Evolutionary conservation across 2,113 vertebrate genomes (phyloP), one percentile per base, ranked within the genome.

Genomic region (Tetrax tetrax): DNA sequence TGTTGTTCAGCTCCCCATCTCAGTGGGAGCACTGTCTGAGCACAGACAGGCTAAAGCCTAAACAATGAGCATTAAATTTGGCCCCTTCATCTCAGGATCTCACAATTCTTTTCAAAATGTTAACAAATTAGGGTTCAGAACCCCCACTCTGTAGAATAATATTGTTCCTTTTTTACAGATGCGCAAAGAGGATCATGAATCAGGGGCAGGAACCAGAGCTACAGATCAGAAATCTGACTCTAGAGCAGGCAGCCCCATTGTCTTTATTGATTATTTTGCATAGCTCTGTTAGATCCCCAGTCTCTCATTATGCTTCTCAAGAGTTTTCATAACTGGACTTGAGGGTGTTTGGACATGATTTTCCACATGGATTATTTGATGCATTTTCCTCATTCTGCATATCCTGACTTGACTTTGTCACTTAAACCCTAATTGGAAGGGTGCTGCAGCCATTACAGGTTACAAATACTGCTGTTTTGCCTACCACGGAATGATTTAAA

Each of bases 81-180:
- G 48, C 28, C 79, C 18, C 87, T 95, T 95, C 84, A 87, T 95
- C 79, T 94, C 68, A 83, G 72, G 60, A 78, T 95, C 96, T 93
- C 90, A 76, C 91, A 89, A 89, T 96, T 95, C 83, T 96, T 94
- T 61, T 87, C 51, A 59, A 95, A 97, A 95, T 95, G 96, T 96
- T 95, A 82, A 83, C 86, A 84, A 93, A 93, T 94, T 95, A 95
- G 82, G 81, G 45, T 78, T 92, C 92, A 81, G 35, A 89, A 56
- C 80, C 66, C 53, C 83, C 87, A 64, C 76, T 48, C 83, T 82
- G 65, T 70, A 82, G 94, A 96, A 93, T 75, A 81, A 86, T 27
- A 31, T 18, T 50, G 35, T 56, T 74, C 7, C 25, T 90, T 37
- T 86, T 91, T 84, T 72, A 53, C 56, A 78, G 54, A 89, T 61